A percentile compares a stretch with the other conserved stretches of the same genome.
Evolutionary conservation across 2,888 invertebrate species (phyloP).

Genomic region (Ceratothoa steindachneri): DNA sequence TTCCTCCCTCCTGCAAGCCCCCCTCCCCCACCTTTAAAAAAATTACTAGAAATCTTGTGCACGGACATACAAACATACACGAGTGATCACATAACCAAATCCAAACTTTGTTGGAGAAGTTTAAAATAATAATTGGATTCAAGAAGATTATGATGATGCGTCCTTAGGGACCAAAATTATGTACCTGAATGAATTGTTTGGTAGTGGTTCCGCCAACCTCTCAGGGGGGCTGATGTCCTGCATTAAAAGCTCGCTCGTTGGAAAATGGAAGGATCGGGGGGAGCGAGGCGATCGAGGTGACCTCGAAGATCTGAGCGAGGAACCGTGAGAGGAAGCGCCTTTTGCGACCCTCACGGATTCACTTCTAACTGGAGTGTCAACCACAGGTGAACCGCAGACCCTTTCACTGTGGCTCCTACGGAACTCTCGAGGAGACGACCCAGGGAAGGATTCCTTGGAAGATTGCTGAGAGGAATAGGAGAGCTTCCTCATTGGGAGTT

Average conservation of each 20-base stretch:
- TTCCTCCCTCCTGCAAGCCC: no score
- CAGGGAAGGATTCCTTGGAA: neutral
- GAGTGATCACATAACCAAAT: no score
- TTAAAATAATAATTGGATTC: no score
- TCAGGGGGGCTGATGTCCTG: neutral
- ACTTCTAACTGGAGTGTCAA: conserved; percentile 7
- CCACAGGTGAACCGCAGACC: neutral
- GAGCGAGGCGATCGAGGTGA: neutral
- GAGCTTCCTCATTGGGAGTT: neutral
- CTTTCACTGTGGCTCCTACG: conserved; percentile 7
- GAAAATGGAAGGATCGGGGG: neutral
- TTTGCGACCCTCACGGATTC: neutral
- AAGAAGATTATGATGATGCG: no score
- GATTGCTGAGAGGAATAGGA: neutral
- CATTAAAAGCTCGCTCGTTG: neutral
- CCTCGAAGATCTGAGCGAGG: neutral
- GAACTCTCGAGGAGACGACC: neutral
- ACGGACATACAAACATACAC: no score
- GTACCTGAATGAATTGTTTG: neutral
- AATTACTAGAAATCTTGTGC: no score
- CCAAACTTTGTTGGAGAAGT: no score
- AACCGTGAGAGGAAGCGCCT: neutral
- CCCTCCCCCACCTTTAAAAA: no score
- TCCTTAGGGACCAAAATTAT: no score
- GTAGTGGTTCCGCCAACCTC: neutral